phyloP scores from a whole-genome alignment of 2,113 vertebrate genomes.

The Neodontobutis hainanensis region DNA sequence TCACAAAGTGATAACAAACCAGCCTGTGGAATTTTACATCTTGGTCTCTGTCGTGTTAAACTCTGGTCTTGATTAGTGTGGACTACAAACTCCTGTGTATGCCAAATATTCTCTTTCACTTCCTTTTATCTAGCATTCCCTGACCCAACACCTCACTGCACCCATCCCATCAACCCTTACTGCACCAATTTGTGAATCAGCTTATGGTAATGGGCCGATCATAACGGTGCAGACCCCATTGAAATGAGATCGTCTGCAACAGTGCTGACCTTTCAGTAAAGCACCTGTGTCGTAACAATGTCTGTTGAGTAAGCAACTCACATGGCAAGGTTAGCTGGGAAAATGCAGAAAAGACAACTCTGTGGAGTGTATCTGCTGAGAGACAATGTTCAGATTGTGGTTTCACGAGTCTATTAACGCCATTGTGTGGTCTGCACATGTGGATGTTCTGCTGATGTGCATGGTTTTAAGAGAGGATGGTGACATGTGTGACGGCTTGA shows the following conservation, averaged over 20 bases:
- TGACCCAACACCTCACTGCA: slow-evolving; percentile 24
- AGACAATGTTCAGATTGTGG: slow-evolving; percentile 69
- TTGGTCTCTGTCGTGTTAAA: too few relatives aligned
- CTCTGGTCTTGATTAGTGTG: not conserved
- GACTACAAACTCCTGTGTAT: not conserved
- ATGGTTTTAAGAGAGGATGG: slow-evolving; percentile 59
- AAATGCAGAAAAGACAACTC: not conserved
- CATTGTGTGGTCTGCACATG: slow-evolving; percentile 30
- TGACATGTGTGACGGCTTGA: slow-evolving; percentile 24
- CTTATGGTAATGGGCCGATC: slow-evolving; percentile 75
- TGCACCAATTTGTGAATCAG: slow-evolving; percentile 76
- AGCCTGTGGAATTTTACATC: too few relatives aligned
- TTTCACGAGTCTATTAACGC: slow-evolving; percentile 78
- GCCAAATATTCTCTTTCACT: not conserved
- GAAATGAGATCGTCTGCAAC: slow-evolving; percentile 69
- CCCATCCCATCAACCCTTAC: slow-evolving; percentile 55
- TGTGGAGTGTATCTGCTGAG: not conserved
- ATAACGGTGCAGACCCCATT: slow-evolving; percentile 66
- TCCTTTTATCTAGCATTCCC: slow-evolving; percentile 22
- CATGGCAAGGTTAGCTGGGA: slow-evolving; percentile 71
- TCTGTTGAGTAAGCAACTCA: slow-evolving; percentile 84
- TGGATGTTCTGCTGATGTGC: slow-evolving; percentile 65
- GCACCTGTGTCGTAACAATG: slow-evolving; percentile 70
- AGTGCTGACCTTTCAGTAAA: slow-evolving; percentile 79
- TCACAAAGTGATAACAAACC: too few relatives aligned